These are phyloP conservation scores for Sminthurinus aureus DNA, from an alignment of 2,888 invertebrate species.

Conservation along the genomic window DNA sequence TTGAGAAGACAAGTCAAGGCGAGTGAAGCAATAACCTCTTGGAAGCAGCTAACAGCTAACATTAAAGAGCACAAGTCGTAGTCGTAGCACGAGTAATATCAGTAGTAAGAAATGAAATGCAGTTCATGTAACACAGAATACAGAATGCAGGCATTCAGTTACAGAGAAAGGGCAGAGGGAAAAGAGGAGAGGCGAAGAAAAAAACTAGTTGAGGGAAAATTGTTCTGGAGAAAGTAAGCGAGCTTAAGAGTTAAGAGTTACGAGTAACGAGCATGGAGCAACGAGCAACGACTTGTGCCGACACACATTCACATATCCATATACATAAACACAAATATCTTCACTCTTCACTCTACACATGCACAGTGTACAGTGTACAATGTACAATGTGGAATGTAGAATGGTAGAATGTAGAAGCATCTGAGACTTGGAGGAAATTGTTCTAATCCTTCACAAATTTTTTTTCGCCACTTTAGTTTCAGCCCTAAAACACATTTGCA, in stretches of 20 bases:
- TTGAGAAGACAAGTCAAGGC: not conserved
- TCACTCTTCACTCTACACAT: not conserved
- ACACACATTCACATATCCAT: no score
- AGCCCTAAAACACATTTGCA: slow-evolving; percentile 23
- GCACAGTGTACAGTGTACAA: not conserved
- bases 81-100: no score
- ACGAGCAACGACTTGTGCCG: no score
- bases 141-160: no score
- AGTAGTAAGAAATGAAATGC: not conserved
- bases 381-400: no score
- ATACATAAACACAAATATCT: no score
- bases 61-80: no score
- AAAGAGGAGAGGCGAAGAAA: not conserved
- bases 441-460: slow-evolving; percentile 21
- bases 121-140: not conserved
- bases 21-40: not conserved
- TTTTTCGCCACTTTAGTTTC: slow-evolving; percentile 7
- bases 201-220: not conserved
- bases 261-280: no score
- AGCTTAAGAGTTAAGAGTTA: not conserved
- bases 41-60: no score
- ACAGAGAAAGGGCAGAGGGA: not conserved
- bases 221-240: not conserved
- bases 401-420: not conserved
- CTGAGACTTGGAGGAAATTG: slow-evolving; percentile 14